Percentiles rank a stretch among this genome's conserved stretches.
Evolutionary conservation across 2,113 vertebrate genomes (phyloP).

Genomic region (Carassius carassius): DNA sequence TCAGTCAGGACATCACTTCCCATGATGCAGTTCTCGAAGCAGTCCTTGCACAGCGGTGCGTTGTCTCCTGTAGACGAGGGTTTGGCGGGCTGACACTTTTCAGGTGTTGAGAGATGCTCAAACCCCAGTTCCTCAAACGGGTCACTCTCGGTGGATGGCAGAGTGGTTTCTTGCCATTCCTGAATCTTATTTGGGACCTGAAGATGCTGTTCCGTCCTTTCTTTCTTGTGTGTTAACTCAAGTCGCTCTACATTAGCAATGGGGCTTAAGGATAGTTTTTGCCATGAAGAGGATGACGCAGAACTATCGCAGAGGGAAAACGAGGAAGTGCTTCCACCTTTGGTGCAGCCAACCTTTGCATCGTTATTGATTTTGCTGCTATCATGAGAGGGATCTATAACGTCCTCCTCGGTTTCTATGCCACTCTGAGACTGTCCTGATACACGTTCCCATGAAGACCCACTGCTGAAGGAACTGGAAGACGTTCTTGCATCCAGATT

Average conservation of each 20-base stretch:
- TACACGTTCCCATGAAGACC: constrained; percentile 73
- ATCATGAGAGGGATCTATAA: background rate
- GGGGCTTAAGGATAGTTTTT: constrained; percentile 59
- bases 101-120: background rate
- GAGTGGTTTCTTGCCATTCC: background rate
- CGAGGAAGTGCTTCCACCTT: constrained; percentile 40
- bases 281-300: constrained; percentile 74
- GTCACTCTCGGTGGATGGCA: background rate
- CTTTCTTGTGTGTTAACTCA: background rate
- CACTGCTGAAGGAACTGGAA: constrained; percentile 51
- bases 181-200: background rate
- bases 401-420: constrained; percentile 24
- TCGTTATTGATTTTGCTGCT: background rate
- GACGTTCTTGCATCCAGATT: background rate
- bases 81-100: no score
- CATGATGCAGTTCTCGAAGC: constrained; percentile 48
- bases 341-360: background rate
- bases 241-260: no score
- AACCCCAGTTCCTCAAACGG: constrained; percentile 14
- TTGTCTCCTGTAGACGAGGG: no score
- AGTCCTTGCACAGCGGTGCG: constrained; percentile 56
- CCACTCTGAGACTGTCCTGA: constrained; percentile 39
- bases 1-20: constrained; percentile 64
- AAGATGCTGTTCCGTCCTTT: background rate
- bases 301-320: constrained; percentile 67